These are phyloP conservation scores for Ericerus pela DNA, from an alignment of 1,140 invertebrate genomes.

Conservation along the genomic window DNA sequence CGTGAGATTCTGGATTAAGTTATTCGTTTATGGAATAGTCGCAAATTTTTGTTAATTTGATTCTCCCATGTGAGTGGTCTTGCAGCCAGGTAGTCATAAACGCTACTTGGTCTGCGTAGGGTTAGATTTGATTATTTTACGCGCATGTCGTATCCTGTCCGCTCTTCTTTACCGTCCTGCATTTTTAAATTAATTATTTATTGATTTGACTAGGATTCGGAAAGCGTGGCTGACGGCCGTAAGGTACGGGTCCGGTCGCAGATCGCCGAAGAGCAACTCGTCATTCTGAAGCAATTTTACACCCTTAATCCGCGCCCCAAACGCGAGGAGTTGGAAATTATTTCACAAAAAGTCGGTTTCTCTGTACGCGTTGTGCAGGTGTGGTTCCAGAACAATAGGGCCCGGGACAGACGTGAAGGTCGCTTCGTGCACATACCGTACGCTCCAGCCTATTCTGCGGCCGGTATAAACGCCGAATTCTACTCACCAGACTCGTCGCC, in stretches of 20 bases:
- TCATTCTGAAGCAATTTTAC: slow-evolving; percentile 75
- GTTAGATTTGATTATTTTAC: too few species aligned
- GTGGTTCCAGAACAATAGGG: slow-evolving; percentile 97
- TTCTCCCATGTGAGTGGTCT: too few species aligned
- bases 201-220: slow-evolving; percentile 28
- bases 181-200: too few species aligned
- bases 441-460: slow-evolving; percentile 18
- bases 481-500: slow-evolving; percentile 24
- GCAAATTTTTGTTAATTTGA: too few species aligned
- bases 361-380: slow-evolving; percentile 87
- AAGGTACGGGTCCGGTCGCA: slow-evolving; percentile 74
- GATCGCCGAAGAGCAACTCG: slow-evolving; percentile 83
- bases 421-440: slow-evolving; percentile 41
- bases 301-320: slow-evolving; percentile 78
- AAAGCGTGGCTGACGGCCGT: slow-evolving; percentile 52
- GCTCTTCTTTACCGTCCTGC: too few species aligned
- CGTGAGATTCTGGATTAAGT: too few species aligned
- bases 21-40: too few species aligned
- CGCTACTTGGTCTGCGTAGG: too few species aligned
- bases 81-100: too few species aligned
- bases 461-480: slow-evolving; percentile 15
- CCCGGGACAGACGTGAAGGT: slow-evolving; percentile 67
- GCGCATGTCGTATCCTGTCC: too few species aligned
- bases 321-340: slow-evolving; percentile 75
- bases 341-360: slow-evolving; percentile 78